These are phyloP conservation scores for Eilema depressum DNA, from an alignment of 2,888 invertebrate species.

Conservation along the genomic window DNA sequence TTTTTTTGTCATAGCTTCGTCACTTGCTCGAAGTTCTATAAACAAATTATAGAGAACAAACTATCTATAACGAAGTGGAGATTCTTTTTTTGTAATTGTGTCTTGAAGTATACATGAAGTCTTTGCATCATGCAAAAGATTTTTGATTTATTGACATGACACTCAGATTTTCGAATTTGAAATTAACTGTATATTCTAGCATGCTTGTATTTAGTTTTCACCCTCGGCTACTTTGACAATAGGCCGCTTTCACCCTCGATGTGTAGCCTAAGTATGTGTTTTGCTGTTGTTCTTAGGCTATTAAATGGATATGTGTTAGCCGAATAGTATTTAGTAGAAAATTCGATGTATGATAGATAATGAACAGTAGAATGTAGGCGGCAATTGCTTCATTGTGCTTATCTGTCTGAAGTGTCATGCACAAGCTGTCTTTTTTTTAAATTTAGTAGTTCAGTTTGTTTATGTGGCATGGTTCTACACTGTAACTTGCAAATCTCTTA, in stretches of 20 bases:
- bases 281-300: slow-evolving; percentile 20
- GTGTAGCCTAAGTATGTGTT: slow-evolving; percentile 16
- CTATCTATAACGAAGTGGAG: neutral
- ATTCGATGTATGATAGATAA: slow-evolving; percentile 12
- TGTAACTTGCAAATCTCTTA: neutral
- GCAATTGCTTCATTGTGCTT: slow-evolving; percentile 18
- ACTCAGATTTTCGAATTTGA: slow-evolving; percentile 13
- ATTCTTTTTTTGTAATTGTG: neutral
- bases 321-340: slow-evolving; percentile 20
- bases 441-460: slow-evolving; percentile 11
- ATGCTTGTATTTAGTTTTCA: slow-evolving; percentile 10
- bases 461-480: slow-evolving; percentile 2
- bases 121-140: neutral
- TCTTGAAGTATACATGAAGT: neutral
- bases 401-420: slow-evolving; percentile 25
- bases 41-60: neutral
- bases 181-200: neutral
- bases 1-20: too few relatives aligned
- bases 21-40: too few relatives aligned
- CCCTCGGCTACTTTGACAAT: neutral
- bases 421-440: slow-evolving; percentile 18
- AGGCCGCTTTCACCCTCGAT: slow-evolving; percentile 8
- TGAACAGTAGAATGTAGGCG: slow-evolving; percentile 15
- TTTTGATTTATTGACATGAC: slow-evolving; percentile 10
- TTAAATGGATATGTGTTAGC: slow-evolving; percentile 21